Base-by-base conservation (phyloP, 2,888 invertebrate genomes). In the Dicyrtomina minuta region DNA sequence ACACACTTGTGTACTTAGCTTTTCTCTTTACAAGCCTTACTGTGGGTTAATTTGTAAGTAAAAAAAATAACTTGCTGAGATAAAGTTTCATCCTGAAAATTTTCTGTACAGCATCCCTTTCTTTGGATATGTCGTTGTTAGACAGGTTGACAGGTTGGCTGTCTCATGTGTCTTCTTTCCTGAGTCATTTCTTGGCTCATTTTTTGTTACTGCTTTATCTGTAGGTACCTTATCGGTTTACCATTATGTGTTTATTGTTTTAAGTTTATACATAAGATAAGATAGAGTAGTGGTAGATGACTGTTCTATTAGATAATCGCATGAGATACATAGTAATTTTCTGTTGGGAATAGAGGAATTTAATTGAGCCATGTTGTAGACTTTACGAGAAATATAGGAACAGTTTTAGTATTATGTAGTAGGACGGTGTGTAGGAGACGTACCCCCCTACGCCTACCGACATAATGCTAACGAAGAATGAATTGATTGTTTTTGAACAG, bases 401-500 rank as follows among this genome's bases (percentile, higher is more conserved):
- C 33, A 33, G 33, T 33, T 33, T 33, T 33, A 33, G 33, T 33
- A 33, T 33, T 33, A 8, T 33, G 33, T 33, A 33, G 33, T 33
- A 33, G 3, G 3, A 33, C 33, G 8, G 33, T 33, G 33, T 33
- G 8, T 33, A 33, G n/a, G n/a, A 33, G 3, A 33, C 8, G 33
- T 33, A 33, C 4, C n/a, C n/a, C n/a, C n/a, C n/a, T n/a, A n/a
- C n/a, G n/a, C n/a, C n/a, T n/a, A n/a, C n/a, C n/a, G n/a, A n/a
- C n/a, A n/a, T n/a, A n/a, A n/a, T 33, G 4, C 33, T 33, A 33
- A 33, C 33, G 33, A 33, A 33, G 33, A 8, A 33, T 33, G 33
- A 33, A 33, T 33, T 67, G 51, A 33, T 33, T 67, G 51, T 60
- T 70, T 66, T 78, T 79, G 83, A 84, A 24, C 84, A 90, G 90